Evolutionary conservation across 2,888 invertebrate species (phyloP), one percentile per base, ranked within the genome.

Genomic region (Lasius fuliginosus): DNA sequence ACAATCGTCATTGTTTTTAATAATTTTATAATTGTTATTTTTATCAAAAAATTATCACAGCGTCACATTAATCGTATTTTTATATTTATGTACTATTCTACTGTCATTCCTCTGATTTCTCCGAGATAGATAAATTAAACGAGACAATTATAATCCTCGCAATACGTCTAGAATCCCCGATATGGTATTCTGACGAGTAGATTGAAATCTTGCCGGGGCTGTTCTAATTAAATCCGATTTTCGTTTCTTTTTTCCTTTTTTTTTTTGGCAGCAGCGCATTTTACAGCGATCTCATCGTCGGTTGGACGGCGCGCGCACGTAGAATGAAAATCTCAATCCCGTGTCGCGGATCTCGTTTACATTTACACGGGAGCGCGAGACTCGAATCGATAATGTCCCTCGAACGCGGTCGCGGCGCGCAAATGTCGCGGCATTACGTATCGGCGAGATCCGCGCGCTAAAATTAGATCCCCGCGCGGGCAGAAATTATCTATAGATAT

Each of bases 401-500:
- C 75, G 76, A 49, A 36, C 36, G 15, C 30, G n/a, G 27, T 18
- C 42, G 77, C 68, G 76, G 40, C 49, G 77, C 60, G 83, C 60
- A 68, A 83, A 60, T 68, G 79, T 67, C 83, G 83, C 83, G 69
- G 64, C 68, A 53, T 83, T 67, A 83, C 67, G 85, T 81, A 81
- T 81, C 77, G 36, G 75, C 71, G 85, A 74, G 88, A 53, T 53
- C 68, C 89, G 73, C 71, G 77, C 36, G 85, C 88, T 85, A 87
- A 90, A 91, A 90, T 91, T 92, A 92, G 88, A 86, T n/a, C 0
- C n/a, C 18, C 33, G 60, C 60, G 77, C 62, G 62, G 12, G 30
- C 68, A 42, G 58, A 88, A 91, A 90, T 91, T 89, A 90, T 90
- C 91, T 86, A 68, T n/a, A 30, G 74, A 73, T 84, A 53, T 18